Base-by-base conservation (phyloP, 2,797 vertebrate species). In the Hirundo rustica region DNA sequence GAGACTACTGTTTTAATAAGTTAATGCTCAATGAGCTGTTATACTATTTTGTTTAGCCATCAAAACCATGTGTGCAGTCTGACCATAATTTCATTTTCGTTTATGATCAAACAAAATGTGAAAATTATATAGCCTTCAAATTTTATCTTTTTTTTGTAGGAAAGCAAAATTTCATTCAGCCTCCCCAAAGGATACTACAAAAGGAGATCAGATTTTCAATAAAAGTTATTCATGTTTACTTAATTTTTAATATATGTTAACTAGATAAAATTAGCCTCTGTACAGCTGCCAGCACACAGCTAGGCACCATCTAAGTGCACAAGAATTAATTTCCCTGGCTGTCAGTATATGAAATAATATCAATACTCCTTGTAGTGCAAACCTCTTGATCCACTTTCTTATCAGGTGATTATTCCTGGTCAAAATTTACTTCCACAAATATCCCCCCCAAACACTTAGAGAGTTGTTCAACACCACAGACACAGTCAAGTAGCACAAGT, bases 31-130 rank as follows among this genome's bases (percentile, higher is more conserved):
- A 14, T 79, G 67, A 87, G 36, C 26, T 95, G 96, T 91, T 73
- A 61, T 45, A 74, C n/a, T 86, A 20, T 76, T 91, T 92, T 85
- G 45, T 88, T 93, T 88, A 83, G 64, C 51, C 64, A 65, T 88
- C 58, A 88, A 92, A 94, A 94, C 60, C 19, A 30, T 92, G 70
- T 93, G 65, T 88, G 64, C 64, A 34, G 6, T 55, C 66, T 71
- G 38, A 86, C 83, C 92, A n/a, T 72, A 68, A 42, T 84, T 93
- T 89, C 5, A 45, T 82, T 89, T 95, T 85, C 30, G 50, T 75
- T 95, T 93, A 76, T 58, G 60, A 58, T 53, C 55, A 87, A 86
- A 53, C 18, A 70, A 93, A 79, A 50, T 44, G 55, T 86, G 48
- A 21, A 84, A 89, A 78, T 75, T 26, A 79, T 51, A 92, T 80